Conservation (phyloP, 2,888 invertebrate genomes). For the Diplolepis rosae region DNA sequence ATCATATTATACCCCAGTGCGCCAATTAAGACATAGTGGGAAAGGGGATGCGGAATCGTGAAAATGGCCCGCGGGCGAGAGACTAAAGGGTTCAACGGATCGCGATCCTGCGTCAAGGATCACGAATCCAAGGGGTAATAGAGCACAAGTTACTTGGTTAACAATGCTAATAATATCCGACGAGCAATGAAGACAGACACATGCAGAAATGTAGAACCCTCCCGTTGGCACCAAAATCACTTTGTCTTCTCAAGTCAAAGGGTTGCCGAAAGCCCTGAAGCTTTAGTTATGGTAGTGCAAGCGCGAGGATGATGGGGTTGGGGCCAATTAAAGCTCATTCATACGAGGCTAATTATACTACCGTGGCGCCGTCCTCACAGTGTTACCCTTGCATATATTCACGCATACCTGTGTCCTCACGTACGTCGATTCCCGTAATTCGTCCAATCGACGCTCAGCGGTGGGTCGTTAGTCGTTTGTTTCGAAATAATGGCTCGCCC, state of each 20-base stretch:
- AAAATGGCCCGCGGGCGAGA: conserved; percentile 58
- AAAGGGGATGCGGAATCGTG: conserved; percentile 42
- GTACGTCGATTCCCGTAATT: conserved; percentile 57
- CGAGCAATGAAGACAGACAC: conserved; percentile 51
- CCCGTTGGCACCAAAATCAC: conserved; percentile 50
- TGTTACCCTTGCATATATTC: conserved; percentile 47
- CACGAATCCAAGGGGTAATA: conserved; percentile 60
- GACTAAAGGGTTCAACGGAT: conserved; percentile 55
- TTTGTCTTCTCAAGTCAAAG: conserved; percentile 65
- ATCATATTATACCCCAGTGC: conserved; percentile 51
- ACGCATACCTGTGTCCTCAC: conserved; percentile 32
- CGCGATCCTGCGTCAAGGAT: conserved; percentile 56
- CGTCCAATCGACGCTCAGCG: conserved; percentile 64
- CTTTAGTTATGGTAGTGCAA: conserved; percentile 58
- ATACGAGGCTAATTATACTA: conserved; percentile 68
- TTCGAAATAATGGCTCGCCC: conserved; percentile 63
- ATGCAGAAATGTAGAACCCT: conserved; percentile 50
- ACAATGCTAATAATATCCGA: conserved; percentile 72
- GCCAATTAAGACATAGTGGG: conserved; percentile 27
- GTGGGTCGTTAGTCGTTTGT: conserved; percentile 69
- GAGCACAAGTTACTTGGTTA: conserved; percentile 67
- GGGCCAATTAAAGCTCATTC: conserved; percentile 70
- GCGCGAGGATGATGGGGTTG: conserved; percentile 55
- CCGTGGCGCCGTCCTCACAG: conserved; percentile 46
- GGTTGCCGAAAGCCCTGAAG: conserved; percentile 52